phyloP scores from a whole-genome alignment of 2,888 invertebrate genomes.

The Girardia tigrina region DNA sequence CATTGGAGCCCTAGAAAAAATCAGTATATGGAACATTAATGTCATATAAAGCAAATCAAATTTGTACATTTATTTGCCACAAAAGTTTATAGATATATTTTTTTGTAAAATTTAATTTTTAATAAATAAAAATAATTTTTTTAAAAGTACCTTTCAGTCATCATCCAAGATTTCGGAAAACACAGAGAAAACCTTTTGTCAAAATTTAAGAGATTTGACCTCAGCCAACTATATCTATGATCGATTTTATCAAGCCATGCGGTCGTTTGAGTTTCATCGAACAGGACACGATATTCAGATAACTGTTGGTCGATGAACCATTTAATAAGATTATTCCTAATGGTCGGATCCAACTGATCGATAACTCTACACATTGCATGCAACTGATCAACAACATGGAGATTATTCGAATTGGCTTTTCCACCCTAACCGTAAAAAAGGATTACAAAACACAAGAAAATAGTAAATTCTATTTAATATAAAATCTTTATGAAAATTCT shows the following conservation, averaged over 20 bases:
- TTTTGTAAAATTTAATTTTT: too few relatives aligned
- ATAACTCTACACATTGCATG: conserved; percentile 60
- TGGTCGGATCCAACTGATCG: conserved; percentile 70
- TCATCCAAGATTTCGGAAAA: conserved; percentile 32
- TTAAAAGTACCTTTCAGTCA: conserved; percentile 32
- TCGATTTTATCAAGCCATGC: conserved; percentile 85
- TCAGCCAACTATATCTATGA: conserved; percentile 69
- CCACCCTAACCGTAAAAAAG: too few relatives aligned
- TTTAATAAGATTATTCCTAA: conserved; percentile 67
- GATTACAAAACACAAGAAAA: too few relatives aligned
- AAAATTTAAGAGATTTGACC: conserved; percentile 48
- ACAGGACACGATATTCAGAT: conserved; percentile 50
- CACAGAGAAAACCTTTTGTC: conserved; percentile 28
- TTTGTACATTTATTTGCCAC: too few relatives aligned
- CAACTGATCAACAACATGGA: not conserved
- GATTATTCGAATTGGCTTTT: not conserved
- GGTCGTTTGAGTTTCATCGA: conserved; percentile 41
- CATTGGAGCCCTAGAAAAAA: too few relatives aligned
- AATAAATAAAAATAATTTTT: too few relatives aligned
- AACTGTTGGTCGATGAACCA: conserved; percentile 78
- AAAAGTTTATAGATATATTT: too few relatives aligned
- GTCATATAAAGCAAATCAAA: too few relatives aligned
- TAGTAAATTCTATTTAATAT: too few relatives aligned
- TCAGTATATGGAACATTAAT: too few relatives aligned
- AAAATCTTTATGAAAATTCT: too few relatives aligned